A percentile compares a stretch with the other conserved stretches of the same genome.
phyloP scores from a whole-genome alignment of 1,140 invertebrate species.

The Caenorhabditis inopinata region DNA sequence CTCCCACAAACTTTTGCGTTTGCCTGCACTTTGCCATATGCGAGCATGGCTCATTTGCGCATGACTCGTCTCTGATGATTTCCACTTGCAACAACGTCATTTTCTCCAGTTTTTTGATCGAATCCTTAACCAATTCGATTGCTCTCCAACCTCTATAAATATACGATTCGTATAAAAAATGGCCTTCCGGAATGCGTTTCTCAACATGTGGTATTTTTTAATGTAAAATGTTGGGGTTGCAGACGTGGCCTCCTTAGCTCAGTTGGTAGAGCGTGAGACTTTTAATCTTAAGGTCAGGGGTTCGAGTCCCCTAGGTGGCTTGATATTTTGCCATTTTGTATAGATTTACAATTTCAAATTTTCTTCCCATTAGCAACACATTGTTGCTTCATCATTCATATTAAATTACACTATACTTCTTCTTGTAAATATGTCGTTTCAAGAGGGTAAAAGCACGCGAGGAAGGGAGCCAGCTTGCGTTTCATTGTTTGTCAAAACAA shows the following conservation, averaged over 20 bases:
- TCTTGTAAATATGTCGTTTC: conserved; percentile 12
- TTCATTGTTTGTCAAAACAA: conserved; percentile 34
- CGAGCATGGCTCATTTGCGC: conserved; percentile 89
- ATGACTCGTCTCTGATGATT: conserved; percentile 94
- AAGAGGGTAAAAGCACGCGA: not conserved
- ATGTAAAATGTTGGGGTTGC: too few relatives aligned
- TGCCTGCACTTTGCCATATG: conserved; percentile 92
- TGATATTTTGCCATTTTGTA: not conserved
- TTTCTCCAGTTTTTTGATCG: conserved; percentile 65
- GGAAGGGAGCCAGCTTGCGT: not conserved
- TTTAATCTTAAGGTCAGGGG: conserved; percentile 12
- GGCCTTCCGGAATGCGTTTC: too few relatives aligned
- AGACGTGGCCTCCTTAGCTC: not conserved
- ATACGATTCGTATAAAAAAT: not conserved
- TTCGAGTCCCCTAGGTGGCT: not conserved
- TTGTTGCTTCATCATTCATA: conserved; percentile 25
- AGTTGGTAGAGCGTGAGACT: conserved; percentile 14
- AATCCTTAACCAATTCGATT: conserved; percentile 44
- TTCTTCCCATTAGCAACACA: conserved; percentile 16
- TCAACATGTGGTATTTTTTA: too few relatives aligned
- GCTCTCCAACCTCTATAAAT: conserved; percentile 43
- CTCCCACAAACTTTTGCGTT: conserved; percentile 87
- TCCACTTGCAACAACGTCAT: conserved; percentile 71
- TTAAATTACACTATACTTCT: conserved; percentile 26
- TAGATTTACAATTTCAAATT: not conserved